Percentiles rank a stretch among this genome's conserved stretches.
Evolutionary conservation across 2,888 invertebrate species (phyloP).

Genomic region (Nemapogon koenigi): DNA sequence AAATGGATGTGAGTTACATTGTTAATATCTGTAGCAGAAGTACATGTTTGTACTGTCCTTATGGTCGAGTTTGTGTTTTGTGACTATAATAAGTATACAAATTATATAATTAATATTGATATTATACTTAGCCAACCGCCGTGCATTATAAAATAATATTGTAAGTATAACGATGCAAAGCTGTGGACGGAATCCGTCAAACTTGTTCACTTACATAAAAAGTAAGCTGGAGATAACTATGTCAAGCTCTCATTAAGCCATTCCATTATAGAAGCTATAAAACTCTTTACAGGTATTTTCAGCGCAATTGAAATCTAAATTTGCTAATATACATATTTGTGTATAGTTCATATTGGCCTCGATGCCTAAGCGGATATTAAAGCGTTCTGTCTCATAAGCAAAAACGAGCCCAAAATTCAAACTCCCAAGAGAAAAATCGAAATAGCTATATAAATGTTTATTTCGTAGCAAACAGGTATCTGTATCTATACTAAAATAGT

Average conservation of each 20-base stretch:
- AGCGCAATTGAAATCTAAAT: slow-evolving; percentile 6
- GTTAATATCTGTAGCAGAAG: no score
- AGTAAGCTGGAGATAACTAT: slow-evolving; percentile 41
- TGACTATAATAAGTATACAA: slow-evolving; percentile 5
- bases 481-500: slow-evolving; percentile 7
- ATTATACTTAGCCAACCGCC: slow-evolving; percentile 23
- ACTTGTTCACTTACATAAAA: slow-evolving; percentile 16
- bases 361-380: slow-evolving; percentile 19
- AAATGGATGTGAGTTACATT: no score
- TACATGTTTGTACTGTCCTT: background rate
- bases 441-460: slow-evolving; percentile 4
- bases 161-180: slow-evolving; percentile 56
- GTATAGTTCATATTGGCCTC: slow-evolving; percentile 1
- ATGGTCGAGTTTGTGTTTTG: slow-evolving; percentile 10
- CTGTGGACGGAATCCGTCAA: slow-evolving; percentile 46
- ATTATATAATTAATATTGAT: slow-evolving; percentile 2
- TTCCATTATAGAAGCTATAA: slow-evolving; percentile 32
- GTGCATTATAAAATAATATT: slow-evolving; percentile 42
- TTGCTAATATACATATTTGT: slow-evolving; percentile 1
- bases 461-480: slow-evolving; percentile 5
- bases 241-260: slow-evolving; percentile 34
- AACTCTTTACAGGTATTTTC: slow-evolving; percentile 2
- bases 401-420: slow-evolving; percentile 34
- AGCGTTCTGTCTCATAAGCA: slow-evolving; percentile 48
- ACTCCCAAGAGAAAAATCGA: slow-evolving; percentile 4